Evolutionary conservation across 2,888 invertebrate species (phyloP).

Genomic region (Hybos culiciformis): DNA sequence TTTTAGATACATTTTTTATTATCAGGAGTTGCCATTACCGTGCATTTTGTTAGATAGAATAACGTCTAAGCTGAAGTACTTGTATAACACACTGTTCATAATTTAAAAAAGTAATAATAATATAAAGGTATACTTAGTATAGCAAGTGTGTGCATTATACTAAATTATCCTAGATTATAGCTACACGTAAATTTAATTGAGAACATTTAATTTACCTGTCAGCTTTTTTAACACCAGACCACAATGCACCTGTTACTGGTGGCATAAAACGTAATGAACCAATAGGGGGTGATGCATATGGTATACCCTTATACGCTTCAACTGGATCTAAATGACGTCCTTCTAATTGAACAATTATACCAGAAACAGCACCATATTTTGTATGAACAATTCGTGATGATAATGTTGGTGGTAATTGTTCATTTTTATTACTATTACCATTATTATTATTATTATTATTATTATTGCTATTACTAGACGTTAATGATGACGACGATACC

Average conservation of each 20-base stretch:
- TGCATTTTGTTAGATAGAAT: too few relatives aligned
- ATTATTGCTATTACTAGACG: constrained; percentile 15
- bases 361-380: constrained; percentile 76
- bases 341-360: constrained; percentile 70
- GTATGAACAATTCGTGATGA: constrained; percentile 76
- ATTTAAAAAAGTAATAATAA: too few relatives aligned
- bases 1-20: too few relatives aligned
- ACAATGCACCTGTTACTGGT: constrained; percentile 83
- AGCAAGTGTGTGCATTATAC: too few relatives aligned
- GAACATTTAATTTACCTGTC: constrained; percentile 39
- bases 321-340: constrained; percentile 73
- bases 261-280: constrained; percentile 90
- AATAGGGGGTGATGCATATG: constrained; percentile 85
- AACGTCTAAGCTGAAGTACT: too few relatives aligned
- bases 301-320: constrained; percentile 85
- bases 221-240: constrained; percentile 80
- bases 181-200: neutral
- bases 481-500: constrained; percentile 5
- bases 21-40: too few relatives aligned
- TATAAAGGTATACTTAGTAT: too few relatives aligned
- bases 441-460: constrained; percentile 16
- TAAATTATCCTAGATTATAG: too few relatives aligned
- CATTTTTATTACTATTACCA: constrained; percentile 28
- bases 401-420: constrained; percentile 39
- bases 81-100: too few relatives aligned